A percentile compares a stretch with the other conserved stretches of the same genome.
Conservation (phyloP, 2,888 invertebrate species). For the Trichopria drosophilae region DNA sequence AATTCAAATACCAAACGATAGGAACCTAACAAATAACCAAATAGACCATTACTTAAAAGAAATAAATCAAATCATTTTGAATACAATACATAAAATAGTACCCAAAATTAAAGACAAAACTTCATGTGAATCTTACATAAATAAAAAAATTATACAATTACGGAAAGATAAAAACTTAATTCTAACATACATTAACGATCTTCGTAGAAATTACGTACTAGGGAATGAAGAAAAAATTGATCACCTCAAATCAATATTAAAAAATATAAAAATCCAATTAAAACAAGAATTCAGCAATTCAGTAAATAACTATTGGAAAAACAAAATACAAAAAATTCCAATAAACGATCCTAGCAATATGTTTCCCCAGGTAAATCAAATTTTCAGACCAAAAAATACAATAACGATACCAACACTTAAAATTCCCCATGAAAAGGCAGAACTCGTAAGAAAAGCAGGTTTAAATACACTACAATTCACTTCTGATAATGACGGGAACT, state of each 20-base stretch:
- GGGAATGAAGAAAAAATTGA: neutral
- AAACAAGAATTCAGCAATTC: slow-evolving; percentile 11
- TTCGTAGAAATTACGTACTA: neutral
- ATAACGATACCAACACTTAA: neutral
- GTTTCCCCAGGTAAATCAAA: slow-evolving; percentile 25
- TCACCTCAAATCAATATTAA: slow-evolving; percentile 2
- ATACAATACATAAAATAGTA: neutral
- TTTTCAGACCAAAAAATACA: slow-evolving; percentile 18
- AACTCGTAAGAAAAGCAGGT: neutral
- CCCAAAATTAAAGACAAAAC: slow-evolving; percentile 8
- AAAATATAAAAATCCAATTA: slow-evolving; percentile 6
- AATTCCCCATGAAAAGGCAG: slow-evolving; percentile 1
- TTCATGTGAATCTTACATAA: slow-evolving; percentile 2
- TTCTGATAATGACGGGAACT: neutral
- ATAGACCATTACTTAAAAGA: slow-evolving; percentile 1
- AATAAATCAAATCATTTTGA: neutral
- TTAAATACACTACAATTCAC: neutral
- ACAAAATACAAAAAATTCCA: slow-evolving; percentile 19
- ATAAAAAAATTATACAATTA: slow-evolving; percentile 4
- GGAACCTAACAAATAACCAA: slow-evolving; percentile 13
- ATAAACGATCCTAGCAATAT: slow-evolving; percentile 12
- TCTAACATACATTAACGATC: neutral
- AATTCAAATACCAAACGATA: slow-evolving; percentile 8
- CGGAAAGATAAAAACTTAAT: slow-evolving; percentile 11
- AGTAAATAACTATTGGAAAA: slow-evolving; percentile 18